Base-by-base conservation (phyloP, 1,140 invertebrate species). In the Drosophila repleta region DNA sequence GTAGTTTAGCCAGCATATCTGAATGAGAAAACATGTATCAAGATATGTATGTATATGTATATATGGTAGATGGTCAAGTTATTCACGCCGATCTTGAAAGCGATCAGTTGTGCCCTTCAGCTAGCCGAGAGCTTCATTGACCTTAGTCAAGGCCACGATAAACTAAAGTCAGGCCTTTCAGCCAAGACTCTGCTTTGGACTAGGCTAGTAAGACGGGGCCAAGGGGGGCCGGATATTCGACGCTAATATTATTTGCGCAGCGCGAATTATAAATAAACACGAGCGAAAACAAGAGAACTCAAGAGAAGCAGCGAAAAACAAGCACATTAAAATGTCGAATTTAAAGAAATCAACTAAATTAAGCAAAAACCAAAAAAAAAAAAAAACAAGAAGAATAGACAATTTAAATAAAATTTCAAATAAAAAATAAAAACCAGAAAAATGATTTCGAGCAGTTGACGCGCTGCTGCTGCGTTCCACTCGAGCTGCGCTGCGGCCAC, bases 361-460 rank as follows among this genome's bases (percentile, higher is more conserved):
- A 65, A 55, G 68, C 37, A 53, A 64, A 45, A 41, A 51, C 20
- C 37, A 15, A n/a, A 39, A 20, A 24, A 32, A 51, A 41, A 52
- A 29, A 18, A 41, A 0, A 17, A 32, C 18, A 39, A 17, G 7
- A 32, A 11, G 15, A 4, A 29, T 4, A 32, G 7, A 15, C 3
- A 45, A 35, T 29, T n/a, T 8, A 39, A 62, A 75, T 8, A 55
- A 39, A 39, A 55, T 21, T 55, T 39, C 11, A 20, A 45, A 49
- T 39, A 18, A 66, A 18, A 24, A 35, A 39, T 46, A 24, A 60
- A 60, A 26, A 57, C n/a, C 43, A 67, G 41, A 37, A 41, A 39
- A 67, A 72, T 51, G 8, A 67, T 72, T 76, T 72, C 45, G 68
- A 46, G 53, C 61, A 69, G 67, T 75, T 73, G 75, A 58, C 56